Base-by-base conservation (phyloP, 2,797 vertebrate species). In the Jordanella pulchra region DNA sequence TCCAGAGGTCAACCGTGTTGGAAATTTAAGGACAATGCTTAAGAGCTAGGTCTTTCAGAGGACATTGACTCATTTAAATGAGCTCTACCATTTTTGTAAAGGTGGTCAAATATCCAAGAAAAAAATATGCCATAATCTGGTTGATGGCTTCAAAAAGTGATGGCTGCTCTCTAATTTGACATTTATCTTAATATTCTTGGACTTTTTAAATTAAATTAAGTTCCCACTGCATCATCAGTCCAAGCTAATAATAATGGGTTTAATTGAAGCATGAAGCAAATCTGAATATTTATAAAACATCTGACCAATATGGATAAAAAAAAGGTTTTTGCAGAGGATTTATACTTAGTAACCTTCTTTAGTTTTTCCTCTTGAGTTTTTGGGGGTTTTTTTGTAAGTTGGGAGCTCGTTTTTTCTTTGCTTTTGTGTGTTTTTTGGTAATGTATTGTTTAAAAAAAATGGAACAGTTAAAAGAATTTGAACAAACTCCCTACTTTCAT, bases 381-480 rank as follows among this genome's bases (percentile, higher is more conserved):
- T 39, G n/a, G n/a, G n/a, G n/a, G n/a, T 85, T 72, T 48, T 76
- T 85, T 87, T 90, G 71, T 89, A 56, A 79, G 79, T 67, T 72
- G 69, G 53, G 69, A 74, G 78, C 73, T 83, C 73, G 73, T 75
- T 80, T 50, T 67, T 75, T 65, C 73, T 60, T 65, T 64, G 67
- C 48, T 77, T 50, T 77, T 27, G 85, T 79, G 67, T 11, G 32
- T 9, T 25, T 51, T 21, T 56, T 23, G 42, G 73, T 73, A 58
- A 69, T 27, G 42, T 51, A 71, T 76, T 69, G 76, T 75, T 90
- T 90, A 88, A 78, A 85, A 81, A 84, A 77, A 91, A 92, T 84
- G 53, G 18, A 83, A 77, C 60, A 69, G 65, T 84, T 80, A 81
- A n/a, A 82, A 79, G 14, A 75, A 50, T 69, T 73, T 86, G 53